Base-by-base conservation (phyloP, 1,140 invertebrate genomes). In the Tyrophagus putrescentiae region DNA sequence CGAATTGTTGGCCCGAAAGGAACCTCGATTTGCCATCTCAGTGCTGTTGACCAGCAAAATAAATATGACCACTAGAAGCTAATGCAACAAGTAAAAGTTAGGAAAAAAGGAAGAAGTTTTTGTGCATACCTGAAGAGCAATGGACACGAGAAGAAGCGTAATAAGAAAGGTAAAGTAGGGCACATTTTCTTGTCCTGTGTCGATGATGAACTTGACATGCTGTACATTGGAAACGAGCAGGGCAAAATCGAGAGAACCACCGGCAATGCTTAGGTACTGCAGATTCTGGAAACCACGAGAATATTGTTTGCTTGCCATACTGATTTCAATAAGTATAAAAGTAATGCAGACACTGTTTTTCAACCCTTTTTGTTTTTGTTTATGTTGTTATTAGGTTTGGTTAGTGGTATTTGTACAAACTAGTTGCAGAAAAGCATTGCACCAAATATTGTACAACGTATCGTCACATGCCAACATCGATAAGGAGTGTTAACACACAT, bases 161-260 rank as follows among this genome's bases (percentile, higher is more conserved):
- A 54, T 7, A 6, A 54, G 18, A n/a, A 54, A 54, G 18, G 18
- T 27, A 31, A 21, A 54, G 36, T 54, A 41, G 16, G 18, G 7
- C n/a, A 31, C 9, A 54, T 54, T 27, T 7, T 54, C 52, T 31
- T 27, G 21, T 27, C 52, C 52, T 5, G 52, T 31, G 18, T 54
- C 52, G 6, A 54, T 6, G 9, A 54, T 54, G 18, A 54, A 54
- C 29, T 54, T 54, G 6, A 54, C 7, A 31, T 54, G 52, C 21
- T 54, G 28, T n/a, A 54, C 52, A 54, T 54, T 27, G 6, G 52
- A 41, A 16, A 54, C 52, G n/a, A 54, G 28, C 6, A 54, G 52
- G 28, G 52, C 52, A 41, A 54, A 41, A 27, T 54, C 52, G 23
- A 54, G 52, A 54, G 28, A 54, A 32, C 52, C 52, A 54, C 52